Conservation (phyloP, 1,140 invertebrate genomes). For the Tetragonula clypearis region DNA sequence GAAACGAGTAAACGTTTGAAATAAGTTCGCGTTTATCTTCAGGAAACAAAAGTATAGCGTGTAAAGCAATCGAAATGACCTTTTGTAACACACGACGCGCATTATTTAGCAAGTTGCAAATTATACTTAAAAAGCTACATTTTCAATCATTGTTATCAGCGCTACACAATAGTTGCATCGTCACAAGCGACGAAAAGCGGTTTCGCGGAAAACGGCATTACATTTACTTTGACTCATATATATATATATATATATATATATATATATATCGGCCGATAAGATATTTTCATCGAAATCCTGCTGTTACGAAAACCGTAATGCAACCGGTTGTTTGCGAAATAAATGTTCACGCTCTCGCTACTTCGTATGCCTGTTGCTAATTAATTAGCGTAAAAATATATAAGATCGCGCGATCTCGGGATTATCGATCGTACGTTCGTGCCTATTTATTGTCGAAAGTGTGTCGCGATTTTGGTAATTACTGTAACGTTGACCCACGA, state of each 20-base stretch:
- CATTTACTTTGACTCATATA: neutral
- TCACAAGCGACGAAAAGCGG: neutral
- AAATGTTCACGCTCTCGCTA: neutral
- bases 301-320: neutral
- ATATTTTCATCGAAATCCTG: conserved; percentile 13
- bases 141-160: conserved; percentile 29
- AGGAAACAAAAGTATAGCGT: neutral
- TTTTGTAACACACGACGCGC: neutral
- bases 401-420: neutral
- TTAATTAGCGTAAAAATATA: conserved; percentile 12
- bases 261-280: conserved; percentile 23
- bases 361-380: neutral
- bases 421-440: neutral
- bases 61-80: neutral
- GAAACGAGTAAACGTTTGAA: neutral
- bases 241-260: too few species aligned
- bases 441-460: neutral
- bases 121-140: neutral
- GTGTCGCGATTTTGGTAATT: conserved; percentile 21
- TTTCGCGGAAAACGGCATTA: neutral
- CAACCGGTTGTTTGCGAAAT: neutral
- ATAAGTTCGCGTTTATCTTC: neutral
- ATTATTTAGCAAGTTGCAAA: neutral
- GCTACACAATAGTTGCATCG: neutral
- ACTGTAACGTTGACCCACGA: neutral